Evolutionary conservation across 2,113 vertebrate species (phyloP).

Genomic region (Ophthalmolycus amberensis): DNA sequence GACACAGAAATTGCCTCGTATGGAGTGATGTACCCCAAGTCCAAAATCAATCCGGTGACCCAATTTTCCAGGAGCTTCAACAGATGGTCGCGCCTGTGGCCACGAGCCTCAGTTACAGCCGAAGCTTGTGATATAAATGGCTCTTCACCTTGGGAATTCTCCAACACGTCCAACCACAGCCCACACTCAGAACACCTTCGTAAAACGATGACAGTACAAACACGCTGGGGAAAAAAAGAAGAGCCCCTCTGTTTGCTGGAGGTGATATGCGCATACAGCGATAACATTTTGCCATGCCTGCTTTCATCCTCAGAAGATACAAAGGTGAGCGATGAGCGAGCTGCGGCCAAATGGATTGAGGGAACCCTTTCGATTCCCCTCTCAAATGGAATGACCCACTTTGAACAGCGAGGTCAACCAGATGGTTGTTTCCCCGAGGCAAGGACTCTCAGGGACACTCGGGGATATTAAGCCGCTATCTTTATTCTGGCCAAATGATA

Average conservation of each 20-base stretch:
- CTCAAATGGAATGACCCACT: constrained; percentile 65
- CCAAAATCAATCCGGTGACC: constrained; percentile 55
- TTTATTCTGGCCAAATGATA: constrained; percentile 60
- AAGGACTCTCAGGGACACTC: constrained; percentile 65
- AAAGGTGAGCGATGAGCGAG: constrained; percentile 22
- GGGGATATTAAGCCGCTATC: constrained; percentile 52
- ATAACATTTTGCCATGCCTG: constrained; percentile 20
- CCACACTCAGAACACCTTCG: constrained; percentile 42
- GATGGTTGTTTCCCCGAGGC: constrained; percentile 71
- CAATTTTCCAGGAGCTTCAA: constrained; percentile 67
- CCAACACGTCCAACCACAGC: constrained; percentile 49
- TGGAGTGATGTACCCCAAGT: constrained; percentile 20
- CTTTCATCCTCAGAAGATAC: constrained; percentile 29
- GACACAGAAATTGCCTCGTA: constrained; percentile 41
- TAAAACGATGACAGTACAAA: constrained; percentile 34
- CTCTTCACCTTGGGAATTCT: constrained; percentile 70
- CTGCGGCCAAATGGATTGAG: constrained; percentile 17
- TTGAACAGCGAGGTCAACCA: constrained; percentile 68
- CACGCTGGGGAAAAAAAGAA: neutral
- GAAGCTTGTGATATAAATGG: constrained; percentile 67
- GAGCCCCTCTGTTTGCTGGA: constrained; percentile 7
- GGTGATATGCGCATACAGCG: constrained; percentile 10
- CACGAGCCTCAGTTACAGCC: constrained; percentile 48
- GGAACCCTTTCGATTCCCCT: constrained; percentile 25
- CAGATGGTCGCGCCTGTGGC: constrained; percentile 72